These are phyloP conservation scores for Spodoptera litura DNA, from an alignment of 1,140 invertebrate species.

Conservation along the genomic window DNA sequence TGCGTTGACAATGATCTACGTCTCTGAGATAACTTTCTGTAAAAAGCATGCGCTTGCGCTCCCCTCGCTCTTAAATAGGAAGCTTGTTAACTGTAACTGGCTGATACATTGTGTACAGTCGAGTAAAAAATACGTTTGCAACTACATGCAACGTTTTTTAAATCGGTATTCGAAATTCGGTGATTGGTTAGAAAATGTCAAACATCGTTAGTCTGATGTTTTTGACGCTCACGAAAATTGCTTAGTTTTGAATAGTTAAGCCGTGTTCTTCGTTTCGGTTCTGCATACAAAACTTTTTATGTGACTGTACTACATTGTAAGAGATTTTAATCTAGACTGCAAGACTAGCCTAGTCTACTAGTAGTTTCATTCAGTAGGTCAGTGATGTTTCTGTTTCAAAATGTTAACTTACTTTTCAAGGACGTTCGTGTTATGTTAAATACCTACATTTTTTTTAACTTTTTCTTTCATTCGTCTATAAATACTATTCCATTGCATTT, in stretches of 20 bases:
- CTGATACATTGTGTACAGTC: constrained; percentile 22
- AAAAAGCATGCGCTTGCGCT: constrained; percentile 44
- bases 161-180: too few species aligned
- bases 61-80: constrained; percentile 34
- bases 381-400: constrained; percentile 23
- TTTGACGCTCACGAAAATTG: too few species aligned
- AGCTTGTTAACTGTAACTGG: constrained; percentile 24
- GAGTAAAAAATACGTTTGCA: not conserved
- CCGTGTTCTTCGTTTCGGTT: too few species aligned
- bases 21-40: constrained; percentile 62
- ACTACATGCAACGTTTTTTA: not conserved
- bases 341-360: not conserved
- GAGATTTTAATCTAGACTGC: constrained; percentile 8
- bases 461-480: too few species aligned
- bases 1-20: constrained; percentile 72
- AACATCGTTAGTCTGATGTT: too few species aligned
- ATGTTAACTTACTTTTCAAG: not conserved
- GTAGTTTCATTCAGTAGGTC: constrained; percentile 7
- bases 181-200: too few species aligned
- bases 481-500: not conserved
- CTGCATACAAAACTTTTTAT: not conserved
- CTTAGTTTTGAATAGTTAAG: too few species aligned
- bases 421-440: not conserved
- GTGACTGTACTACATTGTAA: constrained; percentile 18
- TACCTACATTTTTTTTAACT: not conserved